Evolutionary conservation across 1,140 invertebrate species (phyloP), one percentile per base, ranked within the genome.

Genomic region (Lucilia cuprina): DNA sequence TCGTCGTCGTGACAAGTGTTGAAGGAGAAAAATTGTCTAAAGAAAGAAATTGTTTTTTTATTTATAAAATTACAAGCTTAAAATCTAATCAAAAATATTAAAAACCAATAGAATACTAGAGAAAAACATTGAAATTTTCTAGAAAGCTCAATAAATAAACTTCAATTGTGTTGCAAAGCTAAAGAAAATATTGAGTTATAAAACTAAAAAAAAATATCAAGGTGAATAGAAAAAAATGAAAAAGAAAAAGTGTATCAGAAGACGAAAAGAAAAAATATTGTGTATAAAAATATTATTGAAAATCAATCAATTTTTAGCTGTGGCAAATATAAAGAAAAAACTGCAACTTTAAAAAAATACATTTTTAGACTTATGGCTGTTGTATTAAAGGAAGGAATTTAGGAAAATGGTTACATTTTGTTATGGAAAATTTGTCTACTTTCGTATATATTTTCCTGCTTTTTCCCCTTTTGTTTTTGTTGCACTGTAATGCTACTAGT

Each of bases 1-100:
- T 70, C 65, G 65, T 70, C 65, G 65, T 70, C 65, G 65, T 70
- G 65, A 70, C 65, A 70, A 70, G 65, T 70, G 65, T 70, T 70
- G 21, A 25, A 70, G 19, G 19, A 70, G 10, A 70, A n/a, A 70
- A 70, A 70, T 70, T 70, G 65, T 70, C n/a, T 70, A n/a, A 60
- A 60, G 55, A 60, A 60, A 60, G 9, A 70, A 70, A 21, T 21
- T 30, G 25, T 30, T 30, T 21, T 70, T 25, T 70, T 70, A 19
- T 70, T 21, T 70, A 70, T 70, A 70, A 70, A 70, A 70, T 70
- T 70, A 60, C 41, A 25, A 70, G 5, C 55, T 5, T 21, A 70
- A 70, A 70, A 70, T 5, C 65, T 25, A 21, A 21, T 70, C 19
- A 25, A 21, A 70, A 70, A 21, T 55, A n/a, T 55, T 55, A 14